These are phyloP conservation scores for Hydractinia symbiolongicarpus DNA, from an alignment of 30 jellyfish, hydroid and myxozoan species.

Conservation along the genomic window DNA sequence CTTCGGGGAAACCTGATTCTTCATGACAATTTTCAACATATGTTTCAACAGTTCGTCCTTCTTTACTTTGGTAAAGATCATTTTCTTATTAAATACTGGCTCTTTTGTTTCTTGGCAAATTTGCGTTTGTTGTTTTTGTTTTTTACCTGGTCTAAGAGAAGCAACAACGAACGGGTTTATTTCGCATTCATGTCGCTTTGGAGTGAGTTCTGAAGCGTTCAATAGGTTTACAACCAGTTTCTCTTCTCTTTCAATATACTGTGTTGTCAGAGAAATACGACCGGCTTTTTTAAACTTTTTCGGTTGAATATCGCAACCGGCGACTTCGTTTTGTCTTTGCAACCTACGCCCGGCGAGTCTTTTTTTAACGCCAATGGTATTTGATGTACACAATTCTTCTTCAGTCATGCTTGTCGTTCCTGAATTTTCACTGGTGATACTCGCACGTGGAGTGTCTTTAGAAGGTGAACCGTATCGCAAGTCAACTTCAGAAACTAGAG, in stretches of 20 bases:
- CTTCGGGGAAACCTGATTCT: constrained; percentile 42
- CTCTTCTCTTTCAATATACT: constrained; percentile 22
- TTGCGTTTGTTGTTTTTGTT: constrained; percentile 75
- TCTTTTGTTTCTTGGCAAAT: constrained; percentile 62
- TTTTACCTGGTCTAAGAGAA: constrained; percentile 75
- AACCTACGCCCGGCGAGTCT: constrained; percentile 15
- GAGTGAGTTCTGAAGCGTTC: constrained; percentile 60
- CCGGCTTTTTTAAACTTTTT: constrained; percentile 54
- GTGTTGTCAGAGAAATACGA: constrained; percentile 41
- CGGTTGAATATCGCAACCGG: background rate
- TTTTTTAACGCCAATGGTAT: background rate
- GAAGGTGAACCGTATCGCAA: no score
- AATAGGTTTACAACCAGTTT: constrained; percentile 35
- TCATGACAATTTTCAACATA: constrained; percentile 57
- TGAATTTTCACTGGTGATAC: no score
- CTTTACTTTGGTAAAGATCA: constrained; percentile 38
- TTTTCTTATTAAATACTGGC: constrained; percentile 63
- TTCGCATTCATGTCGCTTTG: constrained; percentile 32
- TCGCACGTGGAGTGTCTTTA: no score
- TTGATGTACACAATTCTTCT: background rate
- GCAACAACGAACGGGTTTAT: constrained; percentile 60
- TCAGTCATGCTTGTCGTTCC: background rate
- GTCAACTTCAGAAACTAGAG: no score
- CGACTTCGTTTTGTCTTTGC: constrained; percentile 11
- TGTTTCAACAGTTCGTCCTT: constrained; percentile 36